Base-by-base conservation (phyloP, 1,140 invertebrate species). In the Habropoda laboriosa region DNA sequence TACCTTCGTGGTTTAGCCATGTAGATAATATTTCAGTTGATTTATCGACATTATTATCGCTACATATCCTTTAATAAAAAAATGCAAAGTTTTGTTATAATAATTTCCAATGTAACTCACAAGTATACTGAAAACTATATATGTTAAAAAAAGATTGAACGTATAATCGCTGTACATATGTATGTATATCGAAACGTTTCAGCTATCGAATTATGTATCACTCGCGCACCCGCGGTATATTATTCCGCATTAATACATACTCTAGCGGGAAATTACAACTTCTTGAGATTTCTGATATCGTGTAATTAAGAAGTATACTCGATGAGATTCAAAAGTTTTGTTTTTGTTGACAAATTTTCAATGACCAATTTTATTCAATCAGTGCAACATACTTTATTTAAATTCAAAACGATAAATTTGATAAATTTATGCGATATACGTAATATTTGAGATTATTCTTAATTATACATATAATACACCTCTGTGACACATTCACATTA, bases 31-130 rank as follows among this genome's bases (percentile, higher is more conserved):
- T 94, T 74, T 95, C 93, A 64, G 95, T 91, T 12, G 96, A 96
- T 57, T 95, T 94, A 91, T 99, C 98, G 71, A 95, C 92, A 93
- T 98, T 98, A 81, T 98, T 97, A 92, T 99, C 98, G 92, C 96
- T 97, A 47, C 95, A 93, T 84, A 99, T 96, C 96, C 97, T 98
- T 87, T 2, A 93, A 60, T n/a, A 49, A 13, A 68, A 71, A 78
- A 21, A 61, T 21, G 12, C 64, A 49, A 76, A 53, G 57, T 21
- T 57, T 61, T 16, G 1, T 70, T 51, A 27, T 5, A 38, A n/a
- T 6, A 63, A 24, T 13, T 63, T 63, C 18, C 24, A 51, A 40
- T 38, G 21, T 21, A 49, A 13, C 40, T n/a, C 45, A 30, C 16
- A 10, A 49, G 16, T 24, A 21, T 2, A 24, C 12, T 49, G 1